Conservation (phyloP, 2,888 invertebrate genomes). For the Lamproptera curius region DNA sequence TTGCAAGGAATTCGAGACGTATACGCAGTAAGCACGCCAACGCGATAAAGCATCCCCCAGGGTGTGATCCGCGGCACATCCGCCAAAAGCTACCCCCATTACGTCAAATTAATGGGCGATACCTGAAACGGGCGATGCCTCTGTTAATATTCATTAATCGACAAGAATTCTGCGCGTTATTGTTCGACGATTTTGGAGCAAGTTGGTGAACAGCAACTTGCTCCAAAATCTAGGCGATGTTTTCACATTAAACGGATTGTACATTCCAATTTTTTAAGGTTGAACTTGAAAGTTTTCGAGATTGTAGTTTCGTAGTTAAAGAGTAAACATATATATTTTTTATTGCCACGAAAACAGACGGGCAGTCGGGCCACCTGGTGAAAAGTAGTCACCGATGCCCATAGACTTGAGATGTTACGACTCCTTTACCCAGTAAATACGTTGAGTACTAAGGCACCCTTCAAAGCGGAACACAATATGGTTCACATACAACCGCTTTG, state of each 20-base stretch:
- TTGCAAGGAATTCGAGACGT: background rate
- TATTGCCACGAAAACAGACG: too few relatives aligned
- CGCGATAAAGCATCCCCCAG: conserved; percentile 11
- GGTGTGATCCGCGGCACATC: conserved; percentile 20
- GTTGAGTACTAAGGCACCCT: too few relatives aligned
- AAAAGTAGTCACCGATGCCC: too few relatives aligned
- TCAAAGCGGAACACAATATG: too few relatives aligned
- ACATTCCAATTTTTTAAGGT: too few relatives aligned
- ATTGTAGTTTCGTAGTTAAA: too few relatives aligned
- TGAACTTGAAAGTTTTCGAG: too few relatives aligned
- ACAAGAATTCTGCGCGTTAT: conserved; percentile 29
- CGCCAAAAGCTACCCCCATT: conserved; percentile 18
- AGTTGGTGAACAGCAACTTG: conserved; percentile 3
- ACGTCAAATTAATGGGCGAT: conserved; percentile 20
- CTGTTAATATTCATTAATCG: conserved; percentile 40
- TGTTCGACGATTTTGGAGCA: conserved; percentile 43
- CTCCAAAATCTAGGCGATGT: conserved; percentile 10
- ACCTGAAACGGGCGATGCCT: conserved; percentile 34
- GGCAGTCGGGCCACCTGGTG: too few relatives aligned
- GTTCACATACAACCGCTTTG: too few relatives aligned
- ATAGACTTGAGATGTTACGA: too few relatives aligned
- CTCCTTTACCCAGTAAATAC: too few relatives aligned
- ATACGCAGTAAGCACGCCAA: background rate
- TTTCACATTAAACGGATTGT: conserved; percentile 16
- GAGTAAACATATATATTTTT: too few relatives aligned